phyloP scores from a whole-genome alignment of 2,113 vertebrate species.

The Rhegmatorhina hoffmannsi region DNA sequence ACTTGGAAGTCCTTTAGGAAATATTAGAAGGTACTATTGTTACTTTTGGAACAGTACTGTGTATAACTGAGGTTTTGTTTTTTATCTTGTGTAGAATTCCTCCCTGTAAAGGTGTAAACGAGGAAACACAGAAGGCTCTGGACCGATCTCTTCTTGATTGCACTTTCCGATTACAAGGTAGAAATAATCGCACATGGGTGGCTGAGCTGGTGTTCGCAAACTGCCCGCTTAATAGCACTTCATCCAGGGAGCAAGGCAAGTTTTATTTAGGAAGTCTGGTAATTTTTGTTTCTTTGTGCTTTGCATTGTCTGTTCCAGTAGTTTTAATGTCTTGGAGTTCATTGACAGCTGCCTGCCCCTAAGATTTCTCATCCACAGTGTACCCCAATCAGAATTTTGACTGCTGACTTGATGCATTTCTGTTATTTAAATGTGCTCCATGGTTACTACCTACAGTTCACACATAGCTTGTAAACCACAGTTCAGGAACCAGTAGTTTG shows the following conservation, averaged over 20 bases:
- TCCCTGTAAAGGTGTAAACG: conserved; percentile 89
- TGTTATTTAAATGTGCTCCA: neutral
- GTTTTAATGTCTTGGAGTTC: neutral
- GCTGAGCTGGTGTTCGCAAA: conserved; percentile 95
- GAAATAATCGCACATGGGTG: conserved; percentile 98
- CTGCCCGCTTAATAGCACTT: conserved; percentile 93
- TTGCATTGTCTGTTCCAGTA: neutral
- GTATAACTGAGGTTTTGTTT: neutral
- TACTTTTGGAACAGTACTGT: neutral
- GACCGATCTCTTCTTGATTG: conserved; percentile 93
- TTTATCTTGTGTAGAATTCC: conserved; percentile 82
- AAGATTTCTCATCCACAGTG: neutral
- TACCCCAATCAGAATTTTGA: neutral
- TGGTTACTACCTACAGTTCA: neutral
- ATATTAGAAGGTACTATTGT: neutral
- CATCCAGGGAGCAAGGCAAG: conserved; percentile 93
- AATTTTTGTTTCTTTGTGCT: neutral
- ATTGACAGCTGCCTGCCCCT: neutral
- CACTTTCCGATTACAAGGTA: conserved; percentile 96
- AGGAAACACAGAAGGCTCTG: conserved; percentile 91
- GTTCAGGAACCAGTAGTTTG: neutral
- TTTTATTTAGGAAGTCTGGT: neutral
- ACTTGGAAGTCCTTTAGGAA: neutral
- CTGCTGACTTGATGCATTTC: neutral
- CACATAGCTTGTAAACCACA: neutral